These are phyloP conservation scores for Autographa gamma DNA, from an alignment of 2,888 invertebrate genomes.

Conservation along the genomic window DNA sequence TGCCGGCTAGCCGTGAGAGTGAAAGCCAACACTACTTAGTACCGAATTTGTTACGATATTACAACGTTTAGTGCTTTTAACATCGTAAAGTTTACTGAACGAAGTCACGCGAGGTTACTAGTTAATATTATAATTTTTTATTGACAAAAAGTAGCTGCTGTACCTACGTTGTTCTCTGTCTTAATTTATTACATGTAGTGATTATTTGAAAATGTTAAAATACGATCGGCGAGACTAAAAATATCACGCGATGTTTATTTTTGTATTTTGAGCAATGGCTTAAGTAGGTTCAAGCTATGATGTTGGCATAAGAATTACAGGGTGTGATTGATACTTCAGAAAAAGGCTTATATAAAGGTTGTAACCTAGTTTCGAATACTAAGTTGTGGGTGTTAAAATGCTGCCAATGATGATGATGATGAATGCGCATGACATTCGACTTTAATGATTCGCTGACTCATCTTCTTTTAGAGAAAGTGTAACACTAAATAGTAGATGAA, in stretches of 20 bases:
- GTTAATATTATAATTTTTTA: too few relatives aligned
- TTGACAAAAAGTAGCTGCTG: too few relatives aligned
- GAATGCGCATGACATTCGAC: background rate
- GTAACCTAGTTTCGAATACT: background rate
- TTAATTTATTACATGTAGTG: too few relatives aligned
- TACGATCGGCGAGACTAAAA: too few relatives aligned
- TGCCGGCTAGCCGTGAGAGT: slow-evolving; percentile 66
- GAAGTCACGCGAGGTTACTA: background rate
- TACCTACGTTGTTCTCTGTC: too few relatives aligned
- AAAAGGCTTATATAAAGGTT: background rate
- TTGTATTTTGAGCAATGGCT: too few relatives aligned
- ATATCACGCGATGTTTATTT: too few relatives aligned
- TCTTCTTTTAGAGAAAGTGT: slow-evolving; percentile 4
- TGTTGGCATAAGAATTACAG: too few relatives aligned
- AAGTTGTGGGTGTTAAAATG: background rate
- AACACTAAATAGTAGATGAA: background rate
- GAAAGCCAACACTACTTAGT: slow-evolving; percentile 66
- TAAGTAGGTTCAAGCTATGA: too few relatives aligned
- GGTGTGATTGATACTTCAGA: too few relatives aligned
- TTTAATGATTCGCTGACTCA: background rate
- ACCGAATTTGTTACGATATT: slow-evolving; percentile 59
- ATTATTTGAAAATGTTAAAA: too few relatives aligned
- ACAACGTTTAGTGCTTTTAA: slow-evolving; percentile 37
- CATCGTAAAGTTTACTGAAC: background rate
- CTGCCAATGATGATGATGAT: slow-evolving; percentile 3